Evolutionary conservation across 1,140 invertebrate species (phyloP).

Genomic region (Matsumurasca onukii): DNA sequence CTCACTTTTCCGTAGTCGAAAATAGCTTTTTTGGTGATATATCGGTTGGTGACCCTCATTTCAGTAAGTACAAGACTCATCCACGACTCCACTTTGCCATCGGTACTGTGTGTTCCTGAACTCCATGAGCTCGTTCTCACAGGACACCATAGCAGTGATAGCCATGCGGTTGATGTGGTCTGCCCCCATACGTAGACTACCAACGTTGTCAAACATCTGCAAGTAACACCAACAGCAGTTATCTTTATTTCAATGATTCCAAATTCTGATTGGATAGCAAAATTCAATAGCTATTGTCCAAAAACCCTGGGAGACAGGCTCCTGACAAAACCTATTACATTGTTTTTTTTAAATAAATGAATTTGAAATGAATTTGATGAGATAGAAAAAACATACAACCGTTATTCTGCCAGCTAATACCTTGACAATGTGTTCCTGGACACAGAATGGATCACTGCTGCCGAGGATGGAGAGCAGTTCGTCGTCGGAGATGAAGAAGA

Average conservation of each 20-base stretch:
- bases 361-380: too few species aligned
- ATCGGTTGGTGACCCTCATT: slow-evolving; percentile 81
- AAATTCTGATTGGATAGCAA: too few species aligned
- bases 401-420: too few species aligned
- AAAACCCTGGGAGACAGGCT: too few species aligned
- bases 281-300: too few species aligned
- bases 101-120: slow-evolving; percentile 60
- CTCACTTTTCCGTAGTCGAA: slow-evolving; percentile 77
- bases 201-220: slow-evolving; percentile 89
- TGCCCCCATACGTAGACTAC: slow-evolving; percentile 64
- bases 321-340: too few species aligned
- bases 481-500: slow-evolving; percentile 92
- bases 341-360: too few species aligned
- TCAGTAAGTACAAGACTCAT: slow-evolving; percentile 81
- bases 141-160: slow-evolving; percentile 79
- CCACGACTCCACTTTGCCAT: slow-evolving; percentile 83
- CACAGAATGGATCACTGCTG: slow-evolving; percentile 71
- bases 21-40: slow-evolving; percentile 84
- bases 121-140: slow-evolving; percentile 84
- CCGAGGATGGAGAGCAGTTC: slow-evolving; percentile 89
- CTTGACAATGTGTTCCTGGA: slow-evolving; percentile 92
- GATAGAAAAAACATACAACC: too few species aligned
- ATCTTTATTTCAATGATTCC: too few species aligned
- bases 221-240: too few species aligned
- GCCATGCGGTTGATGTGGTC: slow-evolving; percentile 61